Base-by-base conservation (phyloP, 2,888 invertebrate species). In the Timema cristinae region DNA sequence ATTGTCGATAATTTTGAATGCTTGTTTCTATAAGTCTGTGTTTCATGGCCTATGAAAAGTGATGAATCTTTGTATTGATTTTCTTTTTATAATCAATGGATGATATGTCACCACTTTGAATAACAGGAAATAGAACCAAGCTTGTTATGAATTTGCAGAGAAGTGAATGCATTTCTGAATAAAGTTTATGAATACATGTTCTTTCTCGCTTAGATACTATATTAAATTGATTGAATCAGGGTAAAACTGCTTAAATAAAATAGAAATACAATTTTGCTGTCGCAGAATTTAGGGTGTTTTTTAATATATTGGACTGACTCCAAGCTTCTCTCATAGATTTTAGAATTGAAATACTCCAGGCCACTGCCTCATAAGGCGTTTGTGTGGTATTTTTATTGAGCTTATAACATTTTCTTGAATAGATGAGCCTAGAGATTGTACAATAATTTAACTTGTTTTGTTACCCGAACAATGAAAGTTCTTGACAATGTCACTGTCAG, bases 181-280 rank as follows among this genome's bases (percentile, higher is more conserved):
- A 47, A n/a, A 68, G 68, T 68, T 68, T 68, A 56, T 52, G 68
- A 5, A 68, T 16, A 16, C 11, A 9, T 10, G 68, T 51, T 51
- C 32, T 49, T 16, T 50, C 52, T 9, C 50, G 52, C 9, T 68
- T 51, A 32, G 50, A 68, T 52, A 6, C 16, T n/a, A 52, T n/a
- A 16, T 68, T 68, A 7, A 68, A 68, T 68, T 51, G 50, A 13
- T 6, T 15, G 4, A 52, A 68, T 10, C 68, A 6, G 11, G 68
- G 68, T 7, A 68, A 52, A 10, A 51, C 54, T 5, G 51, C 50
- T 51, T 68, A 0, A 9, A 68, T 7, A 15, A 52, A 68, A 7
- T 51, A 11, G 47, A 68, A 50, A 11, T 68, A 68, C 13, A 68
- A 9, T 54, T 50, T 49, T 2, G 68, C 11, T 2, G n/a, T 15